A percentile compares a stretch with the other conserved stretches of the same genome.
These are phyloP conservation scores for Agelastica alni DNA, from an alignment of 2,888 invertebrate genomes.

Conservation along the genomic window DNA sequence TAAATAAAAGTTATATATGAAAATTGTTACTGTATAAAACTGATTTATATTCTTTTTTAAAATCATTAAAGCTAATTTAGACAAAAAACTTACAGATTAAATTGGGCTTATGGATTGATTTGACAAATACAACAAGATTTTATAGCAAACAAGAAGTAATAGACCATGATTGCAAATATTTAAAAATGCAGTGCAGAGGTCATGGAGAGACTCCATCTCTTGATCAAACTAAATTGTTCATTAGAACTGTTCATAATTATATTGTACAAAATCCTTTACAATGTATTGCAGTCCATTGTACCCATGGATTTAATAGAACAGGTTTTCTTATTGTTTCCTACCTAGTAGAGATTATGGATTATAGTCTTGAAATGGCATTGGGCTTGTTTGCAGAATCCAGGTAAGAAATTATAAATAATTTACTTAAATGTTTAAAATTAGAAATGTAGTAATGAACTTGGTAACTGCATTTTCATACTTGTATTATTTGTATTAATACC, in stretches of 20 bases:
- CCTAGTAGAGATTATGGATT: slow-evolving; percentile 82
- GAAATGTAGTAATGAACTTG: too few species aligned
- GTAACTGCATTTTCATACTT: too few species aligned
- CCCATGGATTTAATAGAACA: slow-evolving; percentile 98
- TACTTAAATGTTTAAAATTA: too few species aligned
- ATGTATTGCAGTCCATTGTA: slow-evolving; percentile 86
- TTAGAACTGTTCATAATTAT: slow-evolving; percentile 78
- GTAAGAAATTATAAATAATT: too few species aligned
- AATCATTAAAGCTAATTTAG: too few species aligned
- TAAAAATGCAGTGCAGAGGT: slow-evolving; percentile 88
- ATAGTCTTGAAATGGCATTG: slow-evolving; percentile 83
- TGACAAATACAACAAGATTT: slow-evolving; percentile 93
- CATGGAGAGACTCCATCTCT: slow-evolving; percentile 89
- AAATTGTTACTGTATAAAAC: too few species aligned
- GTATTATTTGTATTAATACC: too few species aligned
- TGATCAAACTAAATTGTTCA: slow-evolving; percentile 85
- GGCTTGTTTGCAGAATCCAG: slow-evolving; percentile 73
- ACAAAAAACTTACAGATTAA: slow-evolving; percentile 73
- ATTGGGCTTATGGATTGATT: slow-evolving; percentile 93
- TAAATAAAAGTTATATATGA: too few species aligned
- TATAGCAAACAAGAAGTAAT: slow-evolving; percentile 85
- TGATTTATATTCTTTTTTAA: too few species aligned
- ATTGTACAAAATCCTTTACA: slow-evolving; percentile 79
- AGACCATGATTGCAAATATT: slow-evolving; percentile 75
- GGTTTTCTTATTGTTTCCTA: slow-evolving; percentile 94